phyloP scores from a whole-genome alignment of 2,888 invertebrate species.

The Agrochola circellaris region DNA sequence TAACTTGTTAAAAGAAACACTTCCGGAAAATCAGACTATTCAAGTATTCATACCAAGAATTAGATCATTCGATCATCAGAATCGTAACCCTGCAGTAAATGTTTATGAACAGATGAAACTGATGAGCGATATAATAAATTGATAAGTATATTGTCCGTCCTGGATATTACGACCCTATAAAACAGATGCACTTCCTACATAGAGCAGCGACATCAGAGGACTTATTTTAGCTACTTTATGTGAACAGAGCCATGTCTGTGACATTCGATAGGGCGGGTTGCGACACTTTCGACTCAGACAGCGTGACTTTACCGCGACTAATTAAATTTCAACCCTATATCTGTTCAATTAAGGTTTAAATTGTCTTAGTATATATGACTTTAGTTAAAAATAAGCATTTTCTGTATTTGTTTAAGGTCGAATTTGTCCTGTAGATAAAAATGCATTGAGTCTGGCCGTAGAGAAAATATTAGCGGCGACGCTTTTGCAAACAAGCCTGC shows the following conservation, averaged over 20 bases:
- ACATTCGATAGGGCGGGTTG: conserved; percentile 84
- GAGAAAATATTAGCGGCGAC: conserved; percentile 77
- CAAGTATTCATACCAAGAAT: conserved; percentile 14
- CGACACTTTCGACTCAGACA: conserved; percentile 77
- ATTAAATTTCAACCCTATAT: conserved; percentile 71
- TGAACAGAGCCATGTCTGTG: conserved; percentile 80
- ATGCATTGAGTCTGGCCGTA: conserved; percentile 66
- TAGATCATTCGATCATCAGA: conserved; percentile 31
- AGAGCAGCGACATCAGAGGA: conserved; percentile 77
- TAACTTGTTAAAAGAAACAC: conserved; percentile 28
- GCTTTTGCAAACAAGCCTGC: conserved; percentile 74
- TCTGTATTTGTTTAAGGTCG: conserved; percentile 71
- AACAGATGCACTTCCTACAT: conserved; percentile 80
- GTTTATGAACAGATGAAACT: conserved; percentile 50
- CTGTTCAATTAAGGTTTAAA: conserved; percentile 62
- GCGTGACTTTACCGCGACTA: conserved; percentile 50
- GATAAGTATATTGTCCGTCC: conserved; percentile 72
- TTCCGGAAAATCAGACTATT: conserved; percentile 23
- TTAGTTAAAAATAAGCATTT: conserved; percentile 77
- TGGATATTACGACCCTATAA: conserved; percentile 76
- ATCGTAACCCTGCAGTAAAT: conserved; percentile 30
- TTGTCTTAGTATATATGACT: conserved; percentile 37
- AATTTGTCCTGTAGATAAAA: conserved; percentile 72
- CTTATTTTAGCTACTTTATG: conserved; percentile 87
- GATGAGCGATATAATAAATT: conserved; percentile 67